A percentile compares a stretch with the other conserved stretches of the same genome.
Conservation (phyloP, 2,888 invertebrate genomes). For the Campaea margaritaria region DNA sequence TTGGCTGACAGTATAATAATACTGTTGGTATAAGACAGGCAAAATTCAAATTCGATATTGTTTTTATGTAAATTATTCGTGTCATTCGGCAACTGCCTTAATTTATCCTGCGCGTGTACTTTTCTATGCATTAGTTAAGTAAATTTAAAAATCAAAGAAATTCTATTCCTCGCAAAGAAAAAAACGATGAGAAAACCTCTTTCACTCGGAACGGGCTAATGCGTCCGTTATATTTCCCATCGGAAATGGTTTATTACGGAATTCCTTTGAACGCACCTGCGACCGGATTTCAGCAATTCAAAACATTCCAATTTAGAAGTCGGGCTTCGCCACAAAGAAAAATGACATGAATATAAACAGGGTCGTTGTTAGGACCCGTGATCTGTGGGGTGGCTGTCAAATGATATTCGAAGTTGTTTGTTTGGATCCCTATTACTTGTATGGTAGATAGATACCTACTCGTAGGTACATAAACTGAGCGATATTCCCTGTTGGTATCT, state of each 20-base stretch:
- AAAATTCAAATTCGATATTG: too few species aligned
- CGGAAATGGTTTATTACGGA: slow-evolving; percentile 59
- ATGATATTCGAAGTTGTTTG: background rate
- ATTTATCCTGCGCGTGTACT: too few species aligned
- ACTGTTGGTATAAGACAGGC: too few species aligned
- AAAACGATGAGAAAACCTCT: background rate
- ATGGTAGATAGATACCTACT: too few species aligned
- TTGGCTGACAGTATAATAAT: too few species aligned
- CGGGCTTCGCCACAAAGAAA: slow-evolving; percentile 52
- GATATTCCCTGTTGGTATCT: too few species aligned
- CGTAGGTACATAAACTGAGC: too few species aligned
- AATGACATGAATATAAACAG: slow-evolving; percentile 51
- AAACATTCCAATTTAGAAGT: slow-evolving; percentile 65
- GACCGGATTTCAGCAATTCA: slow-evolving; percentile 62
- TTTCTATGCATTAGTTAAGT: too few species aligned
- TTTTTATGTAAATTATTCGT: too few species aligned
- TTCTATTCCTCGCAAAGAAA: background rate
- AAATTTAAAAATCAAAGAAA: background rate
- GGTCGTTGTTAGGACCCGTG: background rate
- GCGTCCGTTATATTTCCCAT: slow-evolving; percentile 44
- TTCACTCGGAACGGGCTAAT: slow-evolving; percentile 14
- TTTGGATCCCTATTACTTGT: too few species aligned
- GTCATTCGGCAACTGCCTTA: too few species aligned
- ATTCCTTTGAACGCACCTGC: slow-evolving; percentile 63
- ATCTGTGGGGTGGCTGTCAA: background rate